These are phyloP conservation scores for Tipula unca DNA, from an alignment of 2,888 invertebrate species.

Conservation along the genomic window DNA sequence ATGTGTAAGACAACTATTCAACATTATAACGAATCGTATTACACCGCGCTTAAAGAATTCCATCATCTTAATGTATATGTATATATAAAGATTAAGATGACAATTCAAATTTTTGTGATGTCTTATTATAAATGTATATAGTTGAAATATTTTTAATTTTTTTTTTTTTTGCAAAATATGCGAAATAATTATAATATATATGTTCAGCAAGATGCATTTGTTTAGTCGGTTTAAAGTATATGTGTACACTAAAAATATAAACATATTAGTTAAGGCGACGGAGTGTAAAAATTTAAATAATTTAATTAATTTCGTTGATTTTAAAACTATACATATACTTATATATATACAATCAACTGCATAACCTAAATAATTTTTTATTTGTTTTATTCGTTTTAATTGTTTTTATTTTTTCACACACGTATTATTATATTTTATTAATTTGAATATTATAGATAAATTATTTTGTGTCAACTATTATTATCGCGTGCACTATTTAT, in stretches of 20 bases:
- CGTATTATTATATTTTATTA: not conserved
- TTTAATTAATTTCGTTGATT: not conserved
- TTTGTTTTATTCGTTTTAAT: too few species aligned
- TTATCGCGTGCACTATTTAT: not conserved
- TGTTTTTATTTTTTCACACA: not conserved
- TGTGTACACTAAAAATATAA: too few species aligned
- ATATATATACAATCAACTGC: slow-evolving; percentile 1
- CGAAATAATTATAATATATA: not conserved
- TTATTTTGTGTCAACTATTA: not conserved
- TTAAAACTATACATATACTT: too few species aligned
- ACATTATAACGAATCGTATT: not conserved
- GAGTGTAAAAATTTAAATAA: not conserved
- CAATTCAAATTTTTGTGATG: not conserved
- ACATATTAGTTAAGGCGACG: too few species aligned
- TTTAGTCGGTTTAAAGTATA: not conserved
- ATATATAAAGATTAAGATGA: not conserved
- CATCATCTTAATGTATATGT: not conserved
- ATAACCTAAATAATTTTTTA: not conserved
- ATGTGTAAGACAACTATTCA: not conserved
- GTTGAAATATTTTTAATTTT: not conserved
- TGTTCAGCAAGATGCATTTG: not conserved
- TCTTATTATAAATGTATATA: not conserved
- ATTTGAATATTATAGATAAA: slow-evolving; percentile 2
- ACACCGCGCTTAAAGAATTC: not conserved
- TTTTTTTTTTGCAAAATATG: not conserved